Base-by-base conservation (phyloP, 2,888 invertebrate genomes). In the Aphodius granarius region DNA sequence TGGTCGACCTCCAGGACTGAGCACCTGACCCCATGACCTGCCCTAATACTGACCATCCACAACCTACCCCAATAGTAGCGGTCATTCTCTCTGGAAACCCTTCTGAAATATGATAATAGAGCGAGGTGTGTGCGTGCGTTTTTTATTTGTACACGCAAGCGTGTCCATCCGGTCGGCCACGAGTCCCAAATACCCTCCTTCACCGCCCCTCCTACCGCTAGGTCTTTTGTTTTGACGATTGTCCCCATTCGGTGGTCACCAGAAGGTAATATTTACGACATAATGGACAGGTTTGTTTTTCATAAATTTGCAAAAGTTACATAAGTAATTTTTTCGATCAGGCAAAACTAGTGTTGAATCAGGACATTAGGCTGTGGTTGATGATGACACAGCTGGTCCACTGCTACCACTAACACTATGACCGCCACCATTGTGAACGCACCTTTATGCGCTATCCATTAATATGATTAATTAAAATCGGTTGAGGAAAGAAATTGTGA, bases 11-110 rank as follows among this genome's bases (percentile, higher is more conserved):
- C 21, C 20, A 22, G 68, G 22, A 20, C 68, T 19, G 21, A 20
- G 21, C 76, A 81, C 81, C 81, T 81, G 80, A 81, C 81, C 81
- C 79, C 75, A 68, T 79, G 80, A 81, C 81, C 81, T 81, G 78
- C 80, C 81, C 73, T 78, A 79, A 78, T 74, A 78, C 78, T 81
- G 81, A 81, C 81, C 81, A 80, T 76, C 77, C 72, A 63, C 73
- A 68, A 68, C 68, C 68, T 68, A 68, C 68, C 68, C 68, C 68
- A 68, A 68, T 68, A 16, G 22, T 21, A 13, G 22, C 68, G 68
- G 68, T 68, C 68, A 68, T 21, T 22, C 20, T n/a, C 22, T 20
- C 21, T 68, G 19, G 20, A 68, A 68, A 68, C 68, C 68, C 68
- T 68, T 68, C 21, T 68, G 68, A 21, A 68, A 68, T 20, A 20